Evolutionary conservation across 2,113 vertebrate genomes (phyloP).

Genomic region (Xiphias gladius): DNA sequence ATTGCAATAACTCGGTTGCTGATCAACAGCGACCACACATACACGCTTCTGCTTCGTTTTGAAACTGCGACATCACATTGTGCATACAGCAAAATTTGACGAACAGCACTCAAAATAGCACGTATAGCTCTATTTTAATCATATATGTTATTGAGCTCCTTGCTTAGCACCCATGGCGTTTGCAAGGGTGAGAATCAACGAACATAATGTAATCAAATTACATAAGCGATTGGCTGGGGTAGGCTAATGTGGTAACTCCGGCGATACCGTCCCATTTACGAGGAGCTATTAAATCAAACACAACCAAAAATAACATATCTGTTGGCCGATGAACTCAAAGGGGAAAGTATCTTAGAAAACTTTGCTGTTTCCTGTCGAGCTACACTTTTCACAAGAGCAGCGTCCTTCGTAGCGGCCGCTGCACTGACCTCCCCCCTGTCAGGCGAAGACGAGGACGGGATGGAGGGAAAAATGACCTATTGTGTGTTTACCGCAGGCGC

Average conservation of each 20-base stretch:
- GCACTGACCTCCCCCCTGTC: constrained; percentile 17
- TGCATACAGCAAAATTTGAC: not conserved
- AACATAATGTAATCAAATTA: constrained; percentile 6
- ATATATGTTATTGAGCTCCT: too few relatives aligned
- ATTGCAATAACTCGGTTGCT: constrained; percentile 45
- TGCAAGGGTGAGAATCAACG: not conserved
- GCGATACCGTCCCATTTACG: not conserved
- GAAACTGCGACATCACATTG: constrained; percentile 75
- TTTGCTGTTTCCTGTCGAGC: constrained; percentile 46
- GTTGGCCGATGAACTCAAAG: not conserved
- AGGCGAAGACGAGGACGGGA: constrained; percentile 53
- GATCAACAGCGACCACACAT: constrained; percentile 54
- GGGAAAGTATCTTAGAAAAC: constrained; percentile 46
- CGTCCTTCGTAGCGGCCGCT: constrained; percentile 30
- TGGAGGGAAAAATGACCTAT: constrained; percentile 72
- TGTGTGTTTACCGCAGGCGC: constrained; percentile 45
- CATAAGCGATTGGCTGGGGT: not conserved
- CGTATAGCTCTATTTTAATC: not conserved
- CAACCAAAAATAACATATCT: too few relatives aligned
- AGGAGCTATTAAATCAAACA: not conserved
- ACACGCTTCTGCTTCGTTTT: constrained; percentile 37
- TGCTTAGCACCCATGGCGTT: too few relatives aligned
- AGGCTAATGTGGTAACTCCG: not conserved
- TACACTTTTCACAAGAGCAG: constrained; percentile 36
- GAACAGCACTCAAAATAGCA: not conserved